These are phyloP conservation scores for Laticauda colubrina DNA, from an alignment of 2,113 vertebrate species.

Conservation along the genomic window DNA sequence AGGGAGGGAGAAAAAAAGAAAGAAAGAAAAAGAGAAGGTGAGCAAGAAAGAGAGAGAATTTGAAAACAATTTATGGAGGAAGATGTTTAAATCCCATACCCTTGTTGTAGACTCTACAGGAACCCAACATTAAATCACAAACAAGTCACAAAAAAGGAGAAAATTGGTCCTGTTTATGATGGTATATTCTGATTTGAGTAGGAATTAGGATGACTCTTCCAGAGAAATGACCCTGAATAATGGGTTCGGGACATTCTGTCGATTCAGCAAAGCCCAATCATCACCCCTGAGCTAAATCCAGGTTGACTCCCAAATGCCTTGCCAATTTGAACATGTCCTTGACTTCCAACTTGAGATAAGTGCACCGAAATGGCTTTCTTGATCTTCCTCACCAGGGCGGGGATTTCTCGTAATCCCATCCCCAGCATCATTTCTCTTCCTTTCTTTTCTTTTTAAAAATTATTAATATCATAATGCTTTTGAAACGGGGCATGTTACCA, in stretches of 20 bases:
- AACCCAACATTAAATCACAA: neutral
- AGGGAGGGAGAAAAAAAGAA: too few relatives aligned
- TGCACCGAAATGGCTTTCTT: neutral
- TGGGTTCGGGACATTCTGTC: neutral
- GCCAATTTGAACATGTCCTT: neutral
- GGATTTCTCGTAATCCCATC: neutral
- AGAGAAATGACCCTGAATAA: neutral
- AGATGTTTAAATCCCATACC: neutral
- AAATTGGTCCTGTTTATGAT: too few relatives aligned
- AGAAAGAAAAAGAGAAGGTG: too few relatives aligned
- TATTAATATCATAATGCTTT: neutral
- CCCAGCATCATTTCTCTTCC: neutral
- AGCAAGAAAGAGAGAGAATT: neutral
- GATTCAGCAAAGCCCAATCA: neutral
- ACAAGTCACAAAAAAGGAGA: neutral
- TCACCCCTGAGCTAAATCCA: neutral
- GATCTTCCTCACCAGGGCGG: neutral
- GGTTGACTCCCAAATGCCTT: neutral
- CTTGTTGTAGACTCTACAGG: neutral
- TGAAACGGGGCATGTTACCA: neutral
- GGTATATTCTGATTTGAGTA: neutral
- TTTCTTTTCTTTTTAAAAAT: neutral
- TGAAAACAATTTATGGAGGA: neutral
- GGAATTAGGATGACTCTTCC: neutral
- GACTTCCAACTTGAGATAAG: neutral